Conservation (phyloP, 2,797 vertebrate species). For the Muscicapa comitata region DNA sequence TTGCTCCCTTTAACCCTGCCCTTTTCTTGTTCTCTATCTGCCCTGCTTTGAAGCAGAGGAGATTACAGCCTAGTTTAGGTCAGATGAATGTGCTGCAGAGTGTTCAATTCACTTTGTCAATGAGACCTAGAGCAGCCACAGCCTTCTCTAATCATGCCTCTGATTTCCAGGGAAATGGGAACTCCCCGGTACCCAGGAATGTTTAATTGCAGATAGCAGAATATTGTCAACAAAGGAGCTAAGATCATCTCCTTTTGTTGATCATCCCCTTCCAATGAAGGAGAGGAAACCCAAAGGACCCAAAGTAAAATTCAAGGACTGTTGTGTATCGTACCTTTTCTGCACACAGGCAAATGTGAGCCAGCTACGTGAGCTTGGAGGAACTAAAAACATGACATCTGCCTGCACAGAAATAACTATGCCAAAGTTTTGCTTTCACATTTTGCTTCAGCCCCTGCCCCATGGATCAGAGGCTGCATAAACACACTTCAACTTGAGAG, state of each 20-base stretch:
- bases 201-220: neutral
- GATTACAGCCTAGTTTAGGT: neutral
- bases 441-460: neutral
- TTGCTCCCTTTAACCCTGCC: neutral
- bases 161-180: neutral
- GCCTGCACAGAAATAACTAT: neutral
- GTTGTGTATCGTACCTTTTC: rapidly evolving
- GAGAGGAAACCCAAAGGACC: neutral
- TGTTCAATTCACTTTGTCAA: neutral
- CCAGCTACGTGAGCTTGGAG: neutral
- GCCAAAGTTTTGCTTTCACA: neutral
- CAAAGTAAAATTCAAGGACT: neutral
- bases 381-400: neutral
- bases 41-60: neutral
- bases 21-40: neutral
- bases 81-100: neutral
- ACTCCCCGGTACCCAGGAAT: rapidly evolving
- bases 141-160: neutral
- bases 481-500: neutral
- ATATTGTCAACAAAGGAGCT: neutral
- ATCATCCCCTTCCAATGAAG: neutral
- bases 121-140: neutral
- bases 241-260: neutral
- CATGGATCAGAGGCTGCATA: neutral
- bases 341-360: neutral